phyloP scores from a whole-genome alignment of 2,113 vertebrate species.

The Rostratula benghalensis region DNA sequence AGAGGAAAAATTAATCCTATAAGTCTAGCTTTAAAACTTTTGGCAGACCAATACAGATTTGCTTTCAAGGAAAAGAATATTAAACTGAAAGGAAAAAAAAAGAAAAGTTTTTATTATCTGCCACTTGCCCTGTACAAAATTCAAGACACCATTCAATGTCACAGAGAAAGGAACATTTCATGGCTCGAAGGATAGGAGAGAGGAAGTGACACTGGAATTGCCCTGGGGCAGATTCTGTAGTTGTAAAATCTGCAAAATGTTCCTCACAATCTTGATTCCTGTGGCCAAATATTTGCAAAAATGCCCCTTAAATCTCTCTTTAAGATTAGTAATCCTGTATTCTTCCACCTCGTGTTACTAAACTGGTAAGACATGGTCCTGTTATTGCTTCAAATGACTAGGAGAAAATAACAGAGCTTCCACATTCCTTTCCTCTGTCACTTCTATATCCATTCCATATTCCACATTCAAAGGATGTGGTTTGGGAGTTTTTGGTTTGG shows the following conservation, averaged over 20 bases:
- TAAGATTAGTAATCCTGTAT: neutral
- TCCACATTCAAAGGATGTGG: neutral
- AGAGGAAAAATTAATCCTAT: neutral
- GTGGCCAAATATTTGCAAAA: neutral
- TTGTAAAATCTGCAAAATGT: neutral
- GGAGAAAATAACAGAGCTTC: neutral
- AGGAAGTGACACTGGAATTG: neutral
- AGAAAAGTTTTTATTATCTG: neutral
- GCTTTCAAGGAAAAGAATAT: conserved; percentile 26
- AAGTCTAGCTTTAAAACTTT: conserved; percentile 22
- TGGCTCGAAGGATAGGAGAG: neutral
- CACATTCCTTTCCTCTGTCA: neutral
- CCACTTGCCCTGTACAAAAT: neutral
- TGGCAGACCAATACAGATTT: neutral
- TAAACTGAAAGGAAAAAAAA: neutral
- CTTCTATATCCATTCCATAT: neutral
- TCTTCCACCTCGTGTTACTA: neutral
- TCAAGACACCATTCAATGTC: neutral
- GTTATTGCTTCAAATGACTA: neutral
- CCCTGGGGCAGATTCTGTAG: neutral
- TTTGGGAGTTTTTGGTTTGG: neutral
- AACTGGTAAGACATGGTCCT: neutral
- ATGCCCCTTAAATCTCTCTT: neutral
- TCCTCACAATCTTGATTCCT: neutral
- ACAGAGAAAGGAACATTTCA: neutral